Percentiles rank a stretch among this genome's conserved stretches.
These are phyloP conservation scores for Gryllus bimaculatus DNA, from an alignment of 1,140 invertebrate genomes.

Conservation along the genomic window DNA sequence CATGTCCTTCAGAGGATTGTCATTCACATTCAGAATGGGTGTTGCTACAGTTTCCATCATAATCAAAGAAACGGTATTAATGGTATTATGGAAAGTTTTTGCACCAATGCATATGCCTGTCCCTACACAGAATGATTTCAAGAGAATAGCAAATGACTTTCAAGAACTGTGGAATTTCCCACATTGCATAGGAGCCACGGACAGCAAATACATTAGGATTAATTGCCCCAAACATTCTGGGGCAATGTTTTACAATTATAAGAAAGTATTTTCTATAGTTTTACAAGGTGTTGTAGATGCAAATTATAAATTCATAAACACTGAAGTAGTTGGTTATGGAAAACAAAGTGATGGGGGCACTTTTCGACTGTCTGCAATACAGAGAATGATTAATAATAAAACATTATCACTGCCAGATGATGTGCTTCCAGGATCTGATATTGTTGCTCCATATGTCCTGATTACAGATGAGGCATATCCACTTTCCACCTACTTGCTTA, in stretches of 20 bases:
- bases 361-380: not conserved
- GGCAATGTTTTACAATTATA: not conserved
- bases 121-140: no score
- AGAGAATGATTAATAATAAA: not conserved
- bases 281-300: not conserved
- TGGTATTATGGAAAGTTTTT: no score
- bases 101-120: no score
- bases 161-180: no score
- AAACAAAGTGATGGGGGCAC: not conserved
- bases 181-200: not conserved
- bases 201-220: slow-evolving; percentile 5
- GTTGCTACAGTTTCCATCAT: no score
- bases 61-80: no score
- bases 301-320: not conserved
- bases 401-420: not conserved
- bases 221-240: not conserved
- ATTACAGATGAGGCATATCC: slow-evolving; percentile 34
- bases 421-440: slow-evolving; percentile 24
- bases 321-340: not conserved
- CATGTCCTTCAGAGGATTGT: no score
- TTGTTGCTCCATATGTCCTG: slow-evolving; percentile 27
- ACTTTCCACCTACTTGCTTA: slow-evolving; percentile 28
- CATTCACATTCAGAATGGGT: no score
- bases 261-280: not conserved
- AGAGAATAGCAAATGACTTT: no score